Base-by-base conservation (phyloP, 2,113 vertebrate genomes). In the Paramormyrops kingsleyae region DNA sequence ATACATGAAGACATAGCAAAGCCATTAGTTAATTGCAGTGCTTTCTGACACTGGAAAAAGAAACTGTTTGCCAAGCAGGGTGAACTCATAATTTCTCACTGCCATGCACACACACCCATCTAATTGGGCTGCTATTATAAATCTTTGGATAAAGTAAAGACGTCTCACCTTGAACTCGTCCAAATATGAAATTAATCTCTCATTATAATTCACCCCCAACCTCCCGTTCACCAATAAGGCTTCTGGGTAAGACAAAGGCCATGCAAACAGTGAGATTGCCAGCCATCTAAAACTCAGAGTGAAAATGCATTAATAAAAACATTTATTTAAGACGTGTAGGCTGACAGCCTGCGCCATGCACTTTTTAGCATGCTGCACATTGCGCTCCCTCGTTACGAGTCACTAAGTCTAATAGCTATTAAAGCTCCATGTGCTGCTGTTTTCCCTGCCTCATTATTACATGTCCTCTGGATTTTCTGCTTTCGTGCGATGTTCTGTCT, bases 121-220 rank as follows among this genome's bases (percentile, higher is more conserved):
- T 62, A 44, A 88, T 88, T 88, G 56, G 53, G 39, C 87, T 66
- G 87, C 87, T 62, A 5, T 88, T 88, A 88, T 44, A 62, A 88
- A 88, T 88, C 52, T 35, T 62, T 35, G 31, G 19, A 62, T 62
- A 62, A 62, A n/a, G 85, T 53, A 53, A n/a, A 31, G 27, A 39
- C 50, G 17, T 27, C 49, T 87, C 49, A 35, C 85, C 85, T 87
- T 87, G 49, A 53, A 56, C n/a, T 35, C n/a, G 2, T 53, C 12
- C 85, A 52, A 87, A 53, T n/a, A 53, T 53, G 49, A 87, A 35
- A 87, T 87, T 87, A 53, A 35, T 35, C 6, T 53, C 50, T 19
- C 85, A 35, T 87, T 87, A 53, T 4, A 87, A 53, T 53, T 53
- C 47, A 17, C 85, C 50, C 85, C 50, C 85, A 27, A n/a, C 21